Evolutionary conservation across 2,113 vertebrate species (phyloP), one percentile per base, ranked within the genome.

Genomic region (Brienomyrus longianalis): DNA sequence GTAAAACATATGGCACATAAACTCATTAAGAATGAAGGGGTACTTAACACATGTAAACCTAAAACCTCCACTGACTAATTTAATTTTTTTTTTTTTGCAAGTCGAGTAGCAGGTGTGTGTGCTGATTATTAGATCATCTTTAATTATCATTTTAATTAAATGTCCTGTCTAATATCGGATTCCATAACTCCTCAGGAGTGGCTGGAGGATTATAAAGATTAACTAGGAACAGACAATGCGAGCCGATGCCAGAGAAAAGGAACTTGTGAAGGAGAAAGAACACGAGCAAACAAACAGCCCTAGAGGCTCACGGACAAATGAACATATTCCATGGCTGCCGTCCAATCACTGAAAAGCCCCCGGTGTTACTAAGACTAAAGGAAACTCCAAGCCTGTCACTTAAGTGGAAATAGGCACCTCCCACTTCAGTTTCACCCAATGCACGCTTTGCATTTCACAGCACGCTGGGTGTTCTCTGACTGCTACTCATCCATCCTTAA

Each of bases 61-160:
- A 95, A 96, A 95, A 96, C 95, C 95, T 96, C 96, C 93, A 93
- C 93, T 90, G 91, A 89, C 91, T 95, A 96, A 96, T 96, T 93
- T 95, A 95, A 94, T 92, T 89, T 94, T 92, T 94, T 94, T 94
- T 89, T 94, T 89, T 94, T 92, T 94, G 94, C 95, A 91, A 95
- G 93, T 92, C 91, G 94, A 93, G 95, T 94, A 96, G 95, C 97
- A 97, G 97, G 96, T 97, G 97, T 96, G 96, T 96, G 97, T 97
- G 96, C 93, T 97, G 96, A 97, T 96, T 95, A 97, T 97, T 95
- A 97, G 96, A 97, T 97, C 96, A 96, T 97, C 96, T 97, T 97
- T 97, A 97, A 97, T 97, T 97, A 97, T 95, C 95, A 96, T 97
- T 97, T 97, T 97, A 97, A 97, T 97, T 97, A 97, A 97, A 96